Percentiles rank a stretch among this genome's conserved stretches.
These are phyloP conservation scores for Keiferia lycopersicella DNA, from an alignment of 2,888 invertebrate species.

Conservation along the genomic window DNA sequence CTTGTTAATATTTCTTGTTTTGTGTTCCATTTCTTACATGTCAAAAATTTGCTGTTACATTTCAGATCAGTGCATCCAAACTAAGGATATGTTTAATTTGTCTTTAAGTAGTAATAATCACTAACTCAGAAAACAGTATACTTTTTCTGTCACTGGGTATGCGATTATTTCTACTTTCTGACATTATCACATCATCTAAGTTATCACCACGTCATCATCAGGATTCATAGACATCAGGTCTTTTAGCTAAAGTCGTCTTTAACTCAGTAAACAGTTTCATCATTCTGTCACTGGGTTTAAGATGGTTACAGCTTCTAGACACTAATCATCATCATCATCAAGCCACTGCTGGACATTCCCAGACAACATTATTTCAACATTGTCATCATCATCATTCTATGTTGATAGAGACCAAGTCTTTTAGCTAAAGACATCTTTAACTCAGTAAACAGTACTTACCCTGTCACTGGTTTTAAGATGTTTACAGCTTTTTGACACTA, in stretches of 20 bases:
- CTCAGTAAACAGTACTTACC: conserved; percentile 16
- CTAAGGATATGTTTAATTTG: too few species aligned
- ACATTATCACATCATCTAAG: conserved; percentile 10
- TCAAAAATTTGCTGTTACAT: too few species aligned
- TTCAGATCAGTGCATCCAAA: too few species aligned
- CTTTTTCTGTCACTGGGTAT: conserved; percentile 27
- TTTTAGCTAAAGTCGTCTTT: neutral
- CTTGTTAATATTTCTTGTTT: neutral
- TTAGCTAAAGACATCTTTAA: conserved; percentile 3
- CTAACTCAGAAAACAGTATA: conserved; percentile 23
- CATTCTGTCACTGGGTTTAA: conserved; percentile 37
- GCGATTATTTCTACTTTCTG: conserved; percentile 16
- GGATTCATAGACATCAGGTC: neutral
- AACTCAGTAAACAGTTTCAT: conserved; percentile 12
- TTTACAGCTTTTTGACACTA: conserved; percentile 25
- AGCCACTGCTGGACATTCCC: too few species aligned
- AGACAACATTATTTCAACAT: conserved; percentile 30
- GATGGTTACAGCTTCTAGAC: conserved; percentile 32
- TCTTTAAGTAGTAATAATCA: conserved; percentile 15
- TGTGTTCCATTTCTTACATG: too few species aligned
- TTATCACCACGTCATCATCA: conserved; percentile 2
- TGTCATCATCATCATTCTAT: conserved; percentile 30
- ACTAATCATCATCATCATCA: neutral
- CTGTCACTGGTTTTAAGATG: conserved; percentile 40
- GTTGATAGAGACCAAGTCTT: conserved; percentile 20